Base-by-base conservation (phyloP, 2,888 invertebrate genomes). In the Lepeophtheirus nordmannii region DNA sequence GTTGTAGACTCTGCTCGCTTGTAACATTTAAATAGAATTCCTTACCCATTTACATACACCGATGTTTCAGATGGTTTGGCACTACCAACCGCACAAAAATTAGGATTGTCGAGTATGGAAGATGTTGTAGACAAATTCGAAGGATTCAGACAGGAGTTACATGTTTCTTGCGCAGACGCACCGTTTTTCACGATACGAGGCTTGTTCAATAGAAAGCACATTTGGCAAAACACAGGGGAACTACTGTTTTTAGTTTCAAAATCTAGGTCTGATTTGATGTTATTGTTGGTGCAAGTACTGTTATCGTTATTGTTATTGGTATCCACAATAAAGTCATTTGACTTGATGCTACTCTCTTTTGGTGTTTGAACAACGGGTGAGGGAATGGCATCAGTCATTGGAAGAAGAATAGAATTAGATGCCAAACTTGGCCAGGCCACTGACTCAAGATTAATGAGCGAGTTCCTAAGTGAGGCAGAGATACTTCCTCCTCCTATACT, bases 1-100 rank as follows among this genome's bases (percentile, higher is more conserved):
- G 30, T 30, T 30, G 30, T 30, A 30, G 30, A 30, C 30, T 7
- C 30, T 30, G 30, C 30, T 30, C 30, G 7, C 30, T 30, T 7
- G 30, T 7, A 30, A 7, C 30, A 30, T 30, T 30, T 30, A 30
- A 30, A 30, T 30, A 30, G 30, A 5, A 7, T 30, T 30, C 3
- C 53, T 46, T 46, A 46, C 53, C 53, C 53, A 46, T 46, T 46
- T n/a, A 46, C 53, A n/a, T n/a, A 46, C 2, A 46, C 17, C n/a
- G 53, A 14, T 46, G 53, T 3, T 1, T 46, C 53, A 1, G 53
- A 46, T 14, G 53, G 53, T 17, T 46, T 46, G 8, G 53, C n/a
- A 14, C 53, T 14, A 17, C 53, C 53, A 14, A 46, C 53, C 14
- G 17, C 17, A 46, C 53, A 46, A 17, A n/a, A 46, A 46, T 17